Evolutionary conservation across 2,113 vertebrate genomes (phyloP).

Genomic region (Fukomys damarensis): DNA sequence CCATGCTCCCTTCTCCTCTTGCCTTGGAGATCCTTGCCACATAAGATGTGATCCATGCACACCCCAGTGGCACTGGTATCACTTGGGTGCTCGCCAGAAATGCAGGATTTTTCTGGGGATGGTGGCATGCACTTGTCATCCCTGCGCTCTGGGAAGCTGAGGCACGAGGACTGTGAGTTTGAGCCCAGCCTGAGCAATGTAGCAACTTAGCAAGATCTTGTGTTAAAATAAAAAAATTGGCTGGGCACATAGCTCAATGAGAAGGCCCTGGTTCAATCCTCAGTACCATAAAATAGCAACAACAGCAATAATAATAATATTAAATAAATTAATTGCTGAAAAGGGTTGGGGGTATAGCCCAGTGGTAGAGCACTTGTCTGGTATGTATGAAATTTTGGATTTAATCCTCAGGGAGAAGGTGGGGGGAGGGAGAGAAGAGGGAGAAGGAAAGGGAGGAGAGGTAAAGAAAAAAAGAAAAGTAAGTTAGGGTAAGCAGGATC

Average conservation of each 20-base stretch:
- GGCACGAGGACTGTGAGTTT: neutral
- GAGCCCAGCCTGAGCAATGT: neutral
- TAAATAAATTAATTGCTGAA: neutral
- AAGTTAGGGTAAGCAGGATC: neutral
- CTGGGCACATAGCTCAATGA: neutral
- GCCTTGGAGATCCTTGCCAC: neutral
- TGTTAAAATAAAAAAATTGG: neutral
- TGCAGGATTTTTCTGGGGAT: neutral
- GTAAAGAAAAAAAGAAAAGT: no score
- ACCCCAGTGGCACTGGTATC: neutral
- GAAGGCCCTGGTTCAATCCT: neutral
- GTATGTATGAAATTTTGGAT: neutral
- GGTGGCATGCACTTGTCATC: neutral
- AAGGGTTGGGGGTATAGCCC: neutral
- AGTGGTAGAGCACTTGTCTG: neutral
- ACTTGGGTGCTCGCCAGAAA: neutral
- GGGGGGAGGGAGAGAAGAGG: neutral
- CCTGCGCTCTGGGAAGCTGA: neutral
- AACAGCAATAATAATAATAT: neutral
- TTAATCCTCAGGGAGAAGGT: neutral
- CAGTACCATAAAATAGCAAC: neutral
- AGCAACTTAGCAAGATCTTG: neutral
- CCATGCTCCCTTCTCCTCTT: neutral
- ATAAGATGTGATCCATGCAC: neutral
- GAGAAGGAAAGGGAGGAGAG: neutral